Conservation (phyloP, 1,140 invertebrate species). For the Lordiphosa mommai region DNA sequence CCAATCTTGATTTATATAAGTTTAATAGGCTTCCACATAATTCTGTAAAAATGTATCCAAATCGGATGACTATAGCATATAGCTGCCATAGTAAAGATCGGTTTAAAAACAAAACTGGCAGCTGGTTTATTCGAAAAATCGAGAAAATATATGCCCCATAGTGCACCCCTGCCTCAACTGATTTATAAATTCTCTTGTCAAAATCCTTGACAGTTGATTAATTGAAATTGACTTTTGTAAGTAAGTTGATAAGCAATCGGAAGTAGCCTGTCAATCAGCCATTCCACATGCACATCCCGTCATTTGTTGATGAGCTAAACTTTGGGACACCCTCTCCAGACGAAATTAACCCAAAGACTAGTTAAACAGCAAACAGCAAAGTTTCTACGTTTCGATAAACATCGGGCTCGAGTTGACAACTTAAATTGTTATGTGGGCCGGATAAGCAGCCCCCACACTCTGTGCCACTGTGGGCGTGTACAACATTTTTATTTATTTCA, state of each 20-base stretch:
- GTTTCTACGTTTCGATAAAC: constrained; percentile 35
- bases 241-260: constrained; percentile 50
- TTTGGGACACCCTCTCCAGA: constrained; percentile 40
- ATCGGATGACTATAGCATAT: no score
- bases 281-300: constrained; percentile 20
- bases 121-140: no score
- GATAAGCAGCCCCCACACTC: constrained; percentile 39
- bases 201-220: constrained; percentile 74
- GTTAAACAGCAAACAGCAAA: constrained; percentile 60
- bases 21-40: no score
- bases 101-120: no score
- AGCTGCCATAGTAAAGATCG: no score
- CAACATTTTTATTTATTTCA: constrained; percentile 74
- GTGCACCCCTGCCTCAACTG: background rate
- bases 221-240: constrained; percentile 69
- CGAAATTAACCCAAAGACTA: constrained; percentile 56
- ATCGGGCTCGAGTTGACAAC: constrained; percentile 67
- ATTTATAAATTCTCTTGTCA: constrained; percentile 71
- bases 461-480: constrained; percentile 41
- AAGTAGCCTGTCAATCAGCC: constrained; percentile 41
- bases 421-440: constrained; percentile 62
- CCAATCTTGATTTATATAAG: no score
- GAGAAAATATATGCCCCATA: no score
- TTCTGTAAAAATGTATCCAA: no score
- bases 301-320: constrained; percentile 70